Base-by-base conservation (phyloP, 1,140 invertebrate species). In the Drosophila willistoni region DNA sequence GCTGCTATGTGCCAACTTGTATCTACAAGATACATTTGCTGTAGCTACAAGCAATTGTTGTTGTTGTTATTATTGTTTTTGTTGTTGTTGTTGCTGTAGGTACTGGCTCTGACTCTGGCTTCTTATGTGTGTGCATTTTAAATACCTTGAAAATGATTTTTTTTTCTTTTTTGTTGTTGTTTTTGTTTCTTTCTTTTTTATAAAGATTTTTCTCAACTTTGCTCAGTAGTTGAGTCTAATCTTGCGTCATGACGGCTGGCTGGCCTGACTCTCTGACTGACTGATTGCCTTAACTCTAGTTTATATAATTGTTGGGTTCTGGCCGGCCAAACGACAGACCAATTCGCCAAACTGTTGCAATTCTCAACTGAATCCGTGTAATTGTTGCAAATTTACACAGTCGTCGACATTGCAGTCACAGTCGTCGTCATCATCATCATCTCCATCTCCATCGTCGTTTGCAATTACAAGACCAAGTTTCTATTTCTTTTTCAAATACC, bases 221-320 rank as follows among this genome's bases (percentile, higher is more conserved):
- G 56, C 36, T 69, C 65, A 62, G 29, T 29, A 71, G 61, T 66
- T 73, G 60, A 74, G 62, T 63, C 36, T 61, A 65, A 60, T 61
- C 68, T 76, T 78, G 72, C 76, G 71, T 64, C 75, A 78, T 65
- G 68, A 33, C 57, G 44, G 59, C 14, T 59, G 34, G 56, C 33
- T 62, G 54, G 57, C 41, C 63, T 56, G 51, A 70, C 57, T 60
- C 54, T 57, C 36, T 33, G 41, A 73, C 62, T 33, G 36, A 72
- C 65, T 33, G 39, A 76, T 61, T 41, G 70, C 63, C 75, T 73
- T 69, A 79, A 84, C 68, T 87, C 73, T 83, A 82, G 73, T 71
- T 87, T 83, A 87, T 86, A 82, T 87, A 87, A 87, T 87, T 87
- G 84, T 80, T 80, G 56, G 64, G 83, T 82, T 87, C 79, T 76